Evolutionary conservation across 2,797 vertebrate species (phyloP), one percentile per base, ranked within the genome.

Genomic region (Oreochromis grahami): DNA sequence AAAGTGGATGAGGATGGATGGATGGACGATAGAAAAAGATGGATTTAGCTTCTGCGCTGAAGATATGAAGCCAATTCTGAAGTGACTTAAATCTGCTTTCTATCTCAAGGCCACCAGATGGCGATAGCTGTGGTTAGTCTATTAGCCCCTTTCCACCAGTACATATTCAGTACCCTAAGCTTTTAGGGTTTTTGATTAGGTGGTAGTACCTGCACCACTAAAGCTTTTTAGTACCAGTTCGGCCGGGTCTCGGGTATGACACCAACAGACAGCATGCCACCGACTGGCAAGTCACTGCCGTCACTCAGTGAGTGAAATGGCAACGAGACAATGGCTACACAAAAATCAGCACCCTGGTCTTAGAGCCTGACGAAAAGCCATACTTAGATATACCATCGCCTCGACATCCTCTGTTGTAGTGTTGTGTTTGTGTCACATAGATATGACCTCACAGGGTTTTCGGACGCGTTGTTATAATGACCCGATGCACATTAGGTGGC

Each of bases 171-270:
- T 3, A 60, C 34, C 56, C 0, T 2, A n/a, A 2, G 56, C 11
- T 60, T 60, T 7, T 60, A 60, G 9, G 17, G 17, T n/a, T n/a
- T 60, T 60, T 34, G 56, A 34, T 11, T 60, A 34, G 15, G 2
- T 60, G 32, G 32, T 60, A 60, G 56, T 36, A 60, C 32, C 17
- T 60, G 56, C 32, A 60, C 17, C 56, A 36, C 0, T 60, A 60
- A 7, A 32, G 19, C 0, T 0, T 60, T 56, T 58, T 58, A 58
- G 2, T 60, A 60, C 3, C 29, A 60, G 56, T 7, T 60, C 56
- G 19, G 56, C 1, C 5, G 2, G 26, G 26, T 26, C 26, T 26
- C 26, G 26, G 6, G 9, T 36, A 36, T 7, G 17, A 63, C 6
- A 36, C 17, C 17, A 63, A 63, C 58, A 63, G 58, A 63, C 58